Evolutionary conservation across 2,888 invertebrate species (phyloP).

Genomic region (Odiellus spinosus): DNA sequence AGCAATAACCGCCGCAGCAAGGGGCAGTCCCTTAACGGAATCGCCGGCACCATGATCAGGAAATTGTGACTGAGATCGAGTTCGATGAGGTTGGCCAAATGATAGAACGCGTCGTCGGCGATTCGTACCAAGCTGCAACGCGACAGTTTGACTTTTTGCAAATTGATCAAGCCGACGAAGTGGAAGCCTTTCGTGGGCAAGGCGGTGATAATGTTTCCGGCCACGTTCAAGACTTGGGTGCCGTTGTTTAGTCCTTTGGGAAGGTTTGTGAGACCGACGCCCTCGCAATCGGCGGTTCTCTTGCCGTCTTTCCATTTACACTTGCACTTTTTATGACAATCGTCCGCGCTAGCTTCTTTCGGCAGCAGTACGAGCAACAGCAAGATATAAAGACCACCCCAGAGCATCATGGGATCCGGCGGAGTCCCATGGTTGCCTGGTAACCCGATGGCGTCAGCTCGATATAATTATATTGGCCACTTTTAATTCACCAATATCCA

Average conservation of each 20-base stretch:
- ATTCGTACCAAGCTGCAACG: conserved; percentile 16
- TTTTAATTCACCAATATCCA: no score
- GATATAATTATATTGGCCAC: no score
- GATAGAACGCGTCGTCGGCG: conserved; percentile 18
- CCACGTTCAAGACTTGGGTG: conserved; percentile 20
- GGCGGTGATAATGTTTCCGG: conserved; percentile 15
- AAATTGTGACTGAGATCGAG: conserved; percentile 20
- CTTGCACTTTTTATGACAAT: conserved; percentile 17
- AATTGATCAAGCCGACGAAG: conserved; percentile 14
- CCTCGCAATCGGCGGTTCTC: conserved; percentile 18
- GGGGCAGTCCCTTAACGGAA: conserved; percentile 15
- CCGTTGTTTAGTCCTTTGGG: conserved; percentile 16
- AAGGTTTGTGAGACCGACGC: conserved; percentile 13
- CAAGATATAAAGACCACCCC: not conserved
- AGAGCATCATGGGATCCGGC: not conserved
- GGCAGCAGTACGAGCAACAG: no score
- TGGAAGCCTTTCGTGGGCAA: conserved; percentile 17
- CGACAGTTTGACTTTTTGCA: conserved; percentile 17
- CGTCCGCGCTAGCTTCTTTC: not conserved
- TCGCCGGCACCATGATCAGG: conserved; percentile 16
- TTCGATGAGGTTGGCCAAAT: conserved; percentile 20
- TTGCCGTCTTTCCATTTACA: conserved; percentile 21
- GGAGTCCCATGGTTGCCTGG: no score
- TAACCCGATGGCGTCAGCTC: no score
- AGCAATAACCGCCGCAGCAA: conserved; percentile 17